Evolutionary conservation across 2,888 invertebrate genomes (phyloP), one percentile per base, ranked within the genome.

Genomic region (Drosophila atripex): DNA sequence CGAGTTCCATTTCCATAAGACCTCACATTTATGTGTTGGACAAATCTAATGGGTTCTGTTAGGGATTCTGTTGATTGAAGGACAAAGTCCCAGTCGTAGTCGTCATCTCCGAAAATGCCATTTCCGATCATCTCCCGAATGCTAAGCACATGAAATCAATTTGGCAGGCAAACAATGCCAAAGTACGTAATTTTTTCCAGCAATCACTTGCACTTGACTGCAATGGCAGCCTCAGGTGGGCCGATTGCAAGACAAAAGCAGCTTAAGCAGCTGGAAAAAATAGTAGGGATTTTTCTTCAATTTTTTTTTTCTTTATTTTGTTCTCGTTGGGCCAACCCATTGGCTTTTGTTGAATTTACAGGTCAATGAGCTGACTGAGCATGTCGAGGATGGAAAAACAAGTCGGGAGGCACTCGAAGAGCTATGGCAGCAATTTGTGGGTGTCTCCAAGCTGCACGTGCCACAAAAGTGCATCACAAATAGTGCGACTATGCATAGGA

Each of bases 191-290:
- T 64, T 71, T 56, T 63, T 71, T 71, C 45, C 38, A 54, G 59
- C 55, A 72, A 72, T 72, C 72, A 50, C 56, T 66, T 72, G 72
- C 72, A 72, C 72, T 71, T 72, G 72, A 72, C 43, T 72, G 72
- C 72, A 25, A 52, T 55, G 28, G 47, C 71, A 70, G 55, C 63
- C 35, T 61, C 54, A 70, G 70, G 61, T 61, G 54, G 51, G 41
- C 32, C 50, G 25, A 49, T 2, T 14, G 8, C 9, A 11, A 38
- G 45, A 21, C 43, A 51, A 54, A 71, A 56, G 16, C 49, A 18
- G 21, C 23, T 50, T 50, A 50, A 58, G 58, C 53, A 16, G 18
- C 32, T 28, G 43, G 32, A 23, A 63, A 45, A 41, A 56, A 47
- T 45, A 21, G 49, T 14, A 14, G 32, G 12, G 21, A 6, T 57